Evolutionary conservation across 2,888 invertebrate genomes (phyloP).

Genomic region (Heteropelma amictum): DNA sequence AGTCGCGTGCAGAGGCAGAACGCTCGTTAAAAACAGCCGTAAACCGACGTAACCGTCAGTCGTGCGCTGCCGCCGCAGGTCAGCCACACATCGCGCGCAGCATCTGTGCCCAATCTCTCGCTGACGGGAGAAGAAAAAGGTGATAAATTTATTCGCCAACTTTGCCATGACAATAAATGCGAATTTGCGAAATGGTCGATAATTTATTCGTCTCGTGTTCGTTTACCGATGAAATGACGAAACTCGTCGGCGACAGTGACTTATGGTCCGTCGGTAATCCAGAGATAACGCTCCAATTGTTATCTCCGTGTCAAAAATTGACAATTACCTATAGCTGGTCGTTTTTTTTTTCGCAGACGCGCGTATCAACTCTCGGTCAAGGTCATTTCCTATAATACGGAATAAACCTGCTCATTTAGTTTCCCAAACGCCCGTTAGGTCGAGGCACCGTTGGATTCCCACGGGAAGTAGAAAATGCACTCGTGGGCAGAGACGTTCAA

Average conservation of each 20-base stretch:
- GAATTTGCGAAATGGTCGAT: neutral
- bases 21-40: constrained; percentile 77
- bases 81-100: constrained; percentile 40
- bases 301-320: neutral
- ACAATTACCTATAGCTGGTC: constrained; percentile 38
- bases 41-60: constrained; percentile 74
- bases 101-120: constrained; percentile 51
- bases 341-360: constrained; percentile 42
- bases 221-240: neutral
- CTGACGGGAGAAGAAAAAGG: constrained; percentile 53
- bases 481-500: neutral
- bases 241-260: neutral
- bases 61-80: constrained; percentile 62
- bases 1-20: constrained; percentile 75
- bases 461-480: constrained; percentile 33
- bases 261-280: constrained; percentile 53
- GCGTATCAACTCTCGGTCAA: constrained; percentile 38
- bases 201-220: neutral
- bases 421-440: constrained; percentile 71
- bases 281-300: constrained; percentile 40
- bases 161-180: neutral
- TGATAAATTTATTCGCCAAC: constrained; percentile 39
- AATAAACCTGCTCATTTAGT: constrained; percentile 64
- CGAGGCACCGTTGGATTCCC: constrained; percentile 67
- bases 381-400: constrained; percentile 36